Percentiles rank a stretch among this genome's conserved stretches.
These are phyloP conservation scores for Globodera ellingtonae DNA, from an alignment of 1,140 invertebrate genomes.

Conservation along the genomic window DNA sequence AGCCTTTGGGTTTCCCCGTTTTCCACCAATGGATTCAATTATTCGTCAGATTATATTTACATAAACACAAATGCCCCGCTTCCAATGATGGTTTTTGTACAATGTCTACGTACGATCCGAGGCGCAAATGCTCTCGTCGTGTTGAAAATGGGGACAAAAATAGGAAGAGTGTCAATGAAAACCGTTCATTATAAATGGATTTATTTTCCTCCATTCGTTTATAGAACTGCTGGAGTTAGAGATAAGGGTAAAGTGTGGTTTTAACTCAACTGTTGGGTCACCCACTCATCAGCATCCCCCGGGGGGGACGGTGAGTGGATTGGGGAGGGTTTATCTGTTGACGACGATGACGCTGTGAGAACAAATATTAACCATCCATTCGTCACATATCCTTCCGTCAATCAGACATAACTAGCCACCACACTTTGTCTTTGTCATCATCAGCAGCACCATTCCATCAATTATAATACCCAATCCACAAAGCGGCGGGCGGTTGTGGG, in stretches of 20 bases:
- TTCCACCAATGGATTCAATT: too few species aligned
- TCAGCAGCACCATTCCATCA: too few species aligned
- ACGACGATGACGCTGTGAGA: background rate
- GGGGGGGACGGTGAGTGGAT: background rate
- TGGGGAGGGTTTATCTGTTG: background rate
- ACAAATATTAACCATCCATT: background rate
- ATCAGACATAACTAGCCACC: background rate
- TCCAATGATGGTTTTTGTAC: too few species aligned
- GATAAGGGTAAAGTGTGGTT: background rate
- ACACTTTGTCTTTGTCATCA: background rate
- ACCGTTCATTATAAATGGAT: background rate
- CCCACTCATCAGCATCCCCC: background rate
- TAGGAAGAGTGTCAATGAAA: background rate
- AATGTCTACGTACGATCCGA: too few species aligned
- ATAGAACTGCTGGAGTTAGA: background rate
- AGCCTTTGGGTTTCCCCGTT: too few species aligned
- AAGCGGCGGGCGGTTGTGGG: too few species aligned
- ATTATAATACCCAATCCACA: too few species aligned
- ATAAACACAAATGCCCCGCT: too few species aligned
- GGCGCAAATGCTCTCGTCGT: too few species aligned
- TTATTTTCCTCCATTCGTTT: background rate
- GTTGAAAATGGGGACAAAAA: background rate
- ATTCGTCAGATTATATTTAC: too few species aligned
- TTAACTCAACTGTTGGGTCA: background rate
- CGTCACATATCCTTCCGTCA: background rate